Conservation (phyloP, 2,888 invertebrate species). For the Drosophila lutescens region DNA sequence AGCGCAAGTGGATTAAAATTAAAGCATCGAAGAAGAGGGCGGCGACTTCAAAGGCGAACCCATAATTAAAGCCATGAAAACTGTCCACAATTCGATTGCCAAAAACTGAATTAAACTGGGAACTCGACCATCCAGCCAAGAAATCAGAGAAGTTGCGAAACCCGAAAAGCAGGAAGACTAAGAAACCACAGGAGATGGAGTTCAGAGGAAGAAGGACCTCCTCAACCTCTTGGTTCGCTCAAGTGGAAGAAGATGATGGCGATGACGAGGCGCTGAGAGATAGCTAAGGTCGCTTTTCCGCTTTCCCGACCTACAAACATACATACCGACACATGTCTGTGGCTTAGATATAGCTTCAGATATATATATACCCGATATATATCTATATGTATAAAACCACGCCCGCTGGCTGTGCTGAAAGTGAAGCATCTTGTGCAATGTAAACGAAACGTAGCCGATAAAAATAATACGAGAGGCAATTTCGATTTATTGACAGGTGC, state of each 20-base stretch:
- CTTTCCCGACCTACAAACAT: slow-evolving; percentile 2
- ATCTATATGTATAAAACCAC: slow-evolving; percentile 16
- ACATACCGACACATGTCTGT: slow-evolving; percentile 13
- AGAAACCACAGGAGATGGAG: slow-evolving; percentile 52
- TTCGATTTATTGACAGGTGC: slow-evolving; percentile 81
- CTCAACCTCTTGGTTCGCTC: slow-evolving; percentile 66
- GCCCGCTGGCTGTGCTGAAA: slow-evolving; percentile 62
- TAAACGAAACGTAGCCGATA: slow-evolving; percentile 75
- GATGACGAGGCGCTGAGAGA: slow-evolving; percentile 47
- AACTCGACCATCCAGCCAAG: slow-evolving; percentile 43
- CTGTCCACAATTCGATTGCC: slow-evolving; percentile 72
- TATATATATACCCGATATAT: background rate
- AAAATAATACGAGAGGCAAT: slow-evolving; percentile 80
- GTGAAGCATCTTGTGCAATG: slow-evolving; percentile 70
- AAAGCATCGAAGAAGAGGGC: slow-evolving; percentile 38
- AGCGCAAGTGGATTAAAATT: slow-evolving; percentile 71
- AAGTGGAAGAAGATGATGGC: slow-evolving; percentile 68
- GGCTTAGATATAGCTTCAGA: slow-evolving; percentile 6
- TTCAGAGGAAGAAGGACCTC: slow-evolving; percentile 7
- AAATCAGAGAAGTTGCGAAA: slow-evolving; percentile 33
- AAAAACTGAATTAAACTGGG: slow-evolving; percentile 64
- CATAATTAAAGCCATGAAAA: slow-evolving; percentile 67
- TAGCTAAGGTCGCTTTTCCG: slow-evolving; percentile 45
- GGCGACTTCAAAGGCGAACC: slow-evolving; percentile 56
- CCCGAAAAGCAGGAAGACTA: slow-evolving; percentile 18